Evolutionary conservation across 1,140 invertebrate species (phyloP).

Genomic region (Daktulosphaira vitifoliae): DNA sequence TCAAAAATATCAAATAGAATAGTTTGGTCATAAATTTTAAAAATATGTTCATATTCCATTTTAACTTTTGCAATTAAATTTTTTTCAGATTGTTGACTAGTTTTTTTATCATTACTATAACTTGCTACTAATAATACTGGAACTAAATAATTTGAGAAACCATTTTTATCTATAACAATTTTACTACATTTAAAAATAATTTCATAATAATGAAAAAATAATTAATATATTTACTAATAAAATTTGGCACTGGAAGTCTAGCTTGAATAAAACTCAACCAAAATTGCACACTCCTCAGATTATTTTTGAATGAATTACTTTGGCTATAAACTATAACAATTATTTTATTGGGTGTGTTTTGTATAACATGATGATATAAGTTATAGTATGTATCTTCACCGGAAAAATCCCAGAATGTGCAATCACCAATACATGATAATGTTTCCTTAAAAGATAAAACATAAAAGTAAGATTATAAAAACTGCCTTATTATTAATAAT

Average conservation of each 20-base stretch:
- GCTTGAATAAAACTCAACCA: conserved; percentile 74
- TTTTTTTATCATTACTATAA: neutral
- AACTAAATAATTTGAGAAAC: conserved; percentile 17
- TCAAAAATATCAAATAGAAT: conserved; percentile 4
- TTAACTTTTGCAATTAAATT: conserved; percentile 12
- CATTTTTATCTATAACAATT: conserved; percentile 11
- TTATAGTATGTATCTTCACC: conserved; percentile 71
- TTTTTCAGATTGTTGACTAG: neutral
- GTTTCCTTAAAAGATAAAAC: conserved; percentile 44
- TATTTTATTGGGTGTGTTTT: conserved; percentile 51
- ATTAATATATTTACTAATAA: conserved; percentile 48
- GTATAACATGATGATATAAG: conserved; percentile 69
- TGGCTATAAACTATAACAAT: conserved; percentile 68
- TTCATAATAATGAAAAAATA: neutral
- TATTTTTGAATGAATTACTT: conserved; percentile 59
- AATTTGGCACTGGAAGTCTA: conserved; percentile 56
- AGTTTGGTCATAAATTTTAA: conserved; percentile 15
- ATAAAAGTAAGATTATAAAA: no score
- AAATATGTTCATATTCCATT: conserved; percentile 12
- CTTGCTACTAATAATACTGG: conserved; percentile 20
- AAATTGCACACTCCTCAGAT: conserved; percentile 65
- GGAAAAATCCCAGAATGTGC: conserved; percentile 74
- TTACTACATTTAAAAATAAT: neutral
- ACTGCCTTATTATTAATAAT: no score
- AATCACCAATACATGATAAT: conserved; percentile 51